Evolutionary conservation across 2,113 vertebrate genomes (phyloP), one percentile per base, ranked within the genome.

Genomic region (Corythaixoides concolor): DNA sequence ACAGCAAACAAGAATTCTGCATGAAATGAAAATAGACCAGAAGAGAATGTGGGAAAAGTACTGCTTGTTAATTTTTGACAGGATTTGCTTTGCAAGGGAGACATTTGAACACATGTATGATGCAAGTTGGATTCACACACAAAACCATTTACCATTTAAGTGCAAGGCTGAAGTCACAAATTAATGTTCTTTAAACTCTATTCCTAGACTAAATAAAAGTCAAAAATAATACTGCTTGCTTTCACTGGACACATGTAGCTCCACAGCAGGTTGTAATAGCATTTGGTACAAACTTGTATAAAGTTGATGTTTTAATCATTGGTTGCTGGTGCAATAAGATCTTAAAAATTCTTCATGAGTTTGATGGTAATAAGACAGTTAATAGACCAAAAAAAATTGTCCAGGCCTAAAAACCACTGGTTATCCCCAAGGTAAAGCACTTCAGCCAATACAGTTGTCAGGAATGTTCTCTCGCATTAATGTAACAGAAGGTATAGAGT

Each of bases 291-390:
- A 97, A 98, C 66, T 49, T 89, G 53, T 93, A 72, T 88, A 90
- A 98, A 98, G 87, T 91, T 77, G 88, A 59, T 97, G 80, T 92
- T 96, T 90, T 75, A 88, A 80, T 96, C 52, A 92, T 84, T 85
- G 5, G 1, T 76, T 96, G 97, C 97, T 98, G 97, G 95, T 97
- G 95, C 87, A 63, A 16, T 93, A 95, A 89, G 85, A 95, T 76
- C 84, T 97, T 96, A 78, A 92, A 94, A 95, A 95, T 80, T 76
- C 70, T 91, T 39, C 37, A 81, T 80, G 37, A 62, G 26, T 62
- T 91, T 72, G 81, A 68, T 88, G 39, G 53, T 78, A 95, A 45
- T 50, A 89, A 96, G 81, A 92, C 88, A 32, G 74, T 67, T 78
- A 74, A 73, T 66, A 79, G 69, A 73, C n/a, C 2, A 27, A 47